Percentiles rank a stretch among this genome's conserved stretches.
Conservation (phyloP, 2,797 vertebrate genomes). For the Zalophus californianus region DNA sequence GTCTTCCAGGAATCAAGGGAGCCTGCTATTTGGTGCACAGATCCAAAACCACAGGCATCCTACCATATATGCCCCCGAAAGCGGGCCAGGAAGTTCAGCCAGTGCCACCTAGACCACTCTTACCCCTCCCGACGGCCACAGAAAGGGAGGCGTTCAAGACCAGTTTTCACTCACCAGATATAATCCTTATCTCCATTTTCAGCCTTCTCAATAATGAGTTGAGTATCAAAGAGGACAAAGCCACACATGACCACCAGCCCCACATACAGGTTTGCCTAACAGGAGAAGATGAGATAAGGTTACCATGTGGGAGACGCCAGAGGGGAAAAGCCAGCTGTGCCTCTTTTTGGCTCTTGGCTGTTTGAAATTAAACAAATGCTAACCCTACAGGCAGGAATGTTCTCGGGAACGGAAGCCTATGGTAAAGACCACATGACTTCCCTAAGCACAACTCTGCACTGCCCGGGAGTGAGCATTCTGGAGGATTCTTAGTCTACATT, state of each 20-base stretch:
- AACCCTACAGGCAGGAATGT: background rate
- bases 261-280: slow-evolving; percentile 95
- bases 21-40: background rate
- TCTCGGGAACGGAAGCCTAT: background rate
- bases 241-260: slow-evolving; percentile 96
- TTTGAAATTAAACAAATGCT: slow-evolving; percentile 4
- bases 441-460: background rate
- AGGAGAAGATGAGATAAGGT: background rate
- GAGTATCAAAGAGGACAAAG: slow-evolving; percentile 98
- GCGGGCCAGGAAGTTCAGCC: background rate
- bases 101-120: background rate
- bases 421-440: background rate
- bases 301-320: background rate
- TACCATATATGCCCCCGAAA: background rate
- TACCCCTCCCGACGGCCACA: background rate
- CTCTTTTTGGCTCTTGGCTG: background rate
- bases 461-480: background rate
- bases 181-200: slow-evolving; percentile 98
- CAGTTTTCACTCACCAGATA: slow-evolving; percentile 92
- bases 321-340: background rate
- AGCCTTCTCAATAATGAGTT: slow-evolving; percentile 98
- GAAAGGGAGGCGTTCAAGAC: background rate
- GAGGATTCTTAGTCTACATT: background rate
- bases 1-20: background rate
- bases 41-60: background rate